phyloP scores from a whole-genome alignment of 2,888 invertebrate species.

The Melanargia galathea region DNA sequence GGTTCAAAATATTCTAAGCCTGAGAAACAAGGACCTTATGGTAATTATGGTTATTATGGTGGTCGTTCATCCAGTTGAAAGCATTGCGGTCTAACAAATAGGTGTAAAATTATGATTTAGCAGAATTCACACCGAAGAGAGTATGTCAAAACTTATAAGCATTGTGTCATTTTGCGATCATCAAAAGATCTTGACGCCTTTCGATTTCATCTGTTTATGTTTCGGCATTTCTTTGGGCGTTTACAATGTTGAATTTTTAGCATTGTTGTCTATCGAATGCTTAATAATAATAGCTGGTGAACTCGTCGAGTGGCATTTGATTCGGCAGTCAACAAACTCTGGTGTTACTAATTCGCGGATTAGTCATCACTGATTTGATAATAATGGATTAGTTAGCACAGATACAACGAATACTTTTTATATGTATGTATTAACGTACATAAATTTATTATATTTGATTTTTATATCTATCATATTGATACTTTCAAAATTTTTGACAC shows the following conservation, averaged over 20 bases:
- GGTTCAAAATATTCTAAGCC: not conserved
- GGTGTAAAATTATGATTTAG: not conserved
- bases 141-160: not conserved
- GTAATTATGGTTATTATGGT: no score
- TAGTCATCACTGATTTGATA: conserved; percentile 37
- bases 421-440: no score
- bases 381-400: conserved; percentile 21
- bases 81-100: not conserved
- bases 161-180: not conserved
- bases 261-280: conserved; percentile 36
- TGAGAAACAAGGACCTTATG: not conserved
- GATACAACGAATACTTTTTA: no score
- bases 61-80: not conserved
- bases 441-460: no score
- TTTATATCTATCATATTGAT: no score
- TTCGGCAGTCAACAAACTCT: conserved; percentile 37
- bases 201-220: conserved; percentile 32
- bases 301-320: conserved; percentile 35
- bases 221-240: conserved; percentile 33
- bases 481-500: no score
- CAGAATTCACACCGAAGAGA: not conserved
- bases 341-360: conserved; percentile 35
- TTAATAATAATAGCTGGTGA: conserved; percentile 23
- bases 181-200: conserved; percentile 18
- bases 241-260: conserved; percentile 37